Percentiles rank a stretch among this genome's conserved stretches.
phyloP scores from a whole-genome alignment of 2,888 invertebrate species.

The Plebejus melissa region DNA sequence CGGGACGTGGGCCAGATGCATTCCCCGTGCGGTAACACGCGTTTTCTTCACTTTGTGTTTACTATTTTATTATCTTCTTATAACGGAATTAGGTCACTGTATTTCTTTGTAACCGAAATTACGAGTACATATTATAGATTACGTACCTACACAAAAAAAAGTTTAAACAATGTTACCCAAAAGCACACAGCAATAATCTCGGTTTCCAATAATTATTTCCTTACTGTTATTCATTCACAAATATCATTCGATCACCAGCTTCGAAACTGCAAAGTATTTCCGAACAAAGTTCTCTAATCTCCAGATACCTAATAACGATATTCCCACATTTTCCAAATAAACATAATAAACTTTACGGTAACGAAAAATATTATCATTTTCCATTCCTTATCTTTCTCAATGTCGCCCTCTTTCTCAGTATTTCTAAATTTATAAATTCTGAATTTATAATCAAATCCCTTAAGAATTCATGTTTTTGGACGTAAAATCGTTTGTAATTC shows the following conservation, averaged over 20 bases:
- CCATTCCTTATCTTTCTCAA: not conserved
- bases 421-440: not conserved
- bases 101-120: not conserved
- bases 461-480: not conserved
- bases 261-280: not conserved
- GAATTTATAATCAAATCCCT: slow-evolving; percentile 8
- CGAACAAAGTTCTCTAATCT: slow-evolving; percentile 2
- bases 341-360: not conserved
- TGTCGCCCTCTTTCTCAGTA: not conserved
- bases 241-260: not conserved
- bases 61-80: slow-evolving; percentile 12
- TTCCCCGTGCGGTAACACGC: slow-evolving; percentile 40
- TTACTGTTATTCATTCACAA: not conserved
- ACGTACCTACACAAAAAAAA: not conserved
- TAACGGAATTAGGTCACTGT: not conserved
- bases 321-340: not conserved
- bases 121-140: not conserved
- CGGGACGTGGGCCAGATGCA: slow-evolving; percentile 56
- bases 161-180: not conserved
- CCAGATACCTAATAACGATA: not conserved
- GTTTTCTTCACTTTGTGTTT: slow-evolving; percentile 17
- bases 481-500: not conserved
- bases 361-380: not conserved
- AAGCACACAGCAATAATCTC: not conserved
- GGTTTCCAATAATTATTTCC: not conserved